These are phyloP conservation scores for Lithobates pipiens DNA, from an alignment of 2,797 vertebrate species.

Conservation along the genomic window DNA sequence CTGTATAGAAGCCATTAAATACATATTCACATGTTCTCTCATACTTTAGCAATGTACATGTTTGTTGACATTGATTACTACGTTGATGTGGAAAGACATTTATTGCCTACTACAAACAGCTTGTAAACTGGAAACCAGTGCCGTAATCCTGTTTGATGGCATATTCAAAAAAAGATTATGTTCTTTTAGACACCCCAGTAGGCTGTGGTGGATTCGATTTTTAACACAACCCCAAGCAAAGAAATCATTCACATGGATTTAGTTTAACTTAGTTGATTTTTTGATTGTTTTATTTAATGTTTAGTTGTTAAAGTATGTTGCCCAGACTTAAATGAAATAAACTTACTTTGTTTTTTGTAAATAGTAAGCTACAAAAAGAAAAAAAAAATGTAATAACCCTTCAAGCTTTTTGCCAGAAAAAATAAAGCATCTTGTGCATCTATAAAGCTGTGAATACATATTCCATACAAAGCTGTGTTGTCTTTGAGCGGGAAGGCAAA, in stretches of 20 bases:
- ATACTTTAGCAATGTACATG: not conserved
- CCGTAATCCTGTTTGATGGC: not conserved
- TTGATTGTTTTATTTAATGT: not conserved
- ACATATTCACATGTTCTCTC: not conserved
- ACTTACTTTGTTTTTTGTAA: not conserved
- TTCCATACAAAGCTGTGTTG: not conserved
- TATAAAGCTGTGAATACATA: conserved; percentile 6
- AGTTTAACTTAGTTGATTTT: conserved; percentile 1
- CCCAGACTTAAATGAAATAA: conserved; percentile 1
- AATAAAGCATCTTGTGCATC: conserved; percentile 8
- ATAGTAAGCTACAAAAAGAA: not conserved
- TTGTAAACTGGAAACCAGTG: not conserved
- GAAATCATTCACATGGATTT: not conserved
- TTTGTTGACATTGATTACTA: not conserved
- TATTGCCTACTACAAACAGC: not conserved
- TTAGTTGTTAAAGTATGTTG: conserved; percentile 11
- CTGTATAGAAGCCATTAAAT: not conserved
- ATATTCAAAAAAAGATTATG: not conserved
- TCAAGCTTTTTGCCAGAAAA: not conserved
- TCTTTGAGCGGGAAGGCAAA: too few species aligned
- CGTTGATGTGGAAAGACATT: not conserved
- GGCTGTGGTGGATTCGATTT: not conserved
- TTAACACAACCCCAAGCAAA: not conserved
- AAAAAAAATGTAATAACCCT: not conserved
- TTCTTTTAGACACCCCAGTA: not conserved